Evolutionary conservation across 2,888 invertebrate genomes (phyloP).

Genomic region (Coenonympha glycerion): DNA sequence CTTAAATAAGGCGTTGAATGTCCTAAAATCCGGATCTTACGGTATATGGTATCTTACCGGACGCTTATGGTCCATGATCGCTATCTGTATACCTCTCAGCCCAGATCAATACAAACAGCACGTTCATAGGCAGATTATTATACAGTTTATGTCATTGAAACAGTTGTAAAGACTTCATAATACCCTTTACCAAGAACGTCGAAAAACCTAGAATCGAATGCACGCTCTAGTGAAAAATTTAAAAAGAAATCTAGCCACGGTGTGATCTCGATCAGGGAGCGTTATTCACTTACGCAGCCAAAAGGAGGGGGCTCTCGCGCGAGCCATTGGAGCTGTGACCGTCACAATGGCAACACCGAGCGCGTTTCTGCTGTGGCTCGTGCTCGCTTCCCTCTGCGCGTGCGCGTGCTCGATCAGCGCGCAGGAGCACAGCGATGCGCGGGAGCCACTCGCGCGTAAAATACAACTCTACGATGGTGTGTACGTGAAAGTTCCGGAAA

Average conservation of each 20-base stretch:
- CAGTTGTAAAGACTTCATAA: too few relatives aligned
- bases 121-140: too few relatives aligned
- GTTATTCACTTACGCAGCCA: slow-evolving; percentile 16
- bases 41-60: too few relatives aligned
- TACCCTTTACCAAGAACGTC: too few relatives aligned
- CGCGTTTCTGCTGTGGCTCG: slow-evolving; percentile 29
- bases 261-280: slow-evolving; percentile 20
- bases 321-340: slow-evolving; percentile 40
- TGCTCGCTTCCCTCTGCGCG: slow-evolving; percentile 31
- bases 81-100: too few relatives aligned
- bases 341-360: slow-evolving; percentile 54
- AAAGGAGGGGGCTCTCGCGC: slow-evolving; percentile 35
- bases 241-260: slow-evolving; percentile 17
- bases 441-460: slow-evolving; percentile 31
- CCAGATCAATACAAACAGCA: too few relatives aligned
- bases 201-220: too few relatives aligned
- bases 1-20: too few relatives aligned
- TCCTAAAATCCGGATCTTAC: too few relatives aligned
- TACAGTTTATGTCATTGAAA: too few relatives aligned
- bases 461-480: slow-evolving; percentile 58
- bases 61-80: too few relatives aligned
- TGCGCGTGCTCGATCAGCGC: slow-evolving; percentile 22
- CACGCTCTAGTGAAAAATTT: background rate
- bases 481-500: slow-evolving; percentile 46
- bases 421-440: slow-evolving; percentile 4